Evolutionary conservation across 2,797 vertebrate genomes (phyloP).

Genomic region (Remorina albescens): DNA sequence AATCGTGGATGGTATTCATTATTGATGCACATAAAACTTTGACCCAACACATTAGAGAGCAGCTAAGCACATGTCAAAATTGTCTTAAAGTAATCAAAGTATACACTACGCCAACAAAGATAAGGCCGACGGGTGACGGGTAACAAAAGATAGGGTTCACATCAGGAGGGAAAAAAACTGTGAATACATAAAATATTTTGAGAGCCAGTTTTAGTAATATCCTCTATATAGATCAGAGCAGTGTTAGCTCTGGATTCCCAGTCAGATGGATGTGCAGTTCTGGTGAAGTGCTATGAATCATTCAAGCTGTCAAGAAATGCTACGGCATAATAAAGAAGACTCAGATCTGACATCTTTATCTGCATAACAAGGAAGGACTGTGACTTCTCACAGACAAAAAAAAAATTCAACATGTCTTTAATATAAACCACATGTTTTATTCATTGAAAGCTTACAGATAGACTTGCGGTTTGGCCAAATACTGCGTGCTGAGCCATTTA

Average conservation of each 20-base stretch:
- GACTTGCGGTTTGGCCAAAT: constrained; percentile 60
- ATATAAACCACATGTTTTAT: constrained; percentile 69
- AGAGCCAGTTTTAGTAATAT: constrained; percentile 27
- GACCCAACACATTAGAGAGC: neutral
- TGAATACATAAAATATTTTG: constrained; percentile 14
- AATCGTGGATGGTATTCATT: neutral
- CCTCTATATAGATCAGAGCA: constrained; percentile 42
- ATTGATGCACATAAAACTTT: neutral
- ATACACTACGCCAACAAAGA: neutral
- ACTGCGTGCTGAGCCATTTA: constrained; percentile 63
- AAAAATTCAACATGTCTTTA: constrained; percentile 41
- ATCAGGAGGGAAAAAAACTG: neutral
- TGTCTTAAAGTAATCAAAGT: neutral
- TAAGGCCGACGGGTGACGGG: neutral
- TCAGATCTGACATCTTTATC: constrained; percentile 53
- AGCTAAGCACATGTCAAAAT: neutral
- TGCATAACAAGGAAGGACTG: constrained; percentile 51
- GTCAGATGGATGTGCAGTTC: constrained; percentile 42
- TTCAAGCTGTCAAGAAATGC: constrained; percentile 53
- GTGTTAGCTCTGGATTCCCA: constrained; percentile 29
- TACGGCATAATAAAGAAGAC: constrained; percentile 20
- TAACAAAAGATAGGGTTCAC: constrained; percentile 4
- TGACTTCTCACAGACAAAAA: constrained; percentile 47
- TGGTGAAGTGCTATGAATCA: constrained; percentile 51
- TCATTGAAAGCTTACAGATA: constrained; percentile 54